Conservation (phyloP, 2,113 vertebrate species). For the Phalacrocorax pelagicus region DNA sequence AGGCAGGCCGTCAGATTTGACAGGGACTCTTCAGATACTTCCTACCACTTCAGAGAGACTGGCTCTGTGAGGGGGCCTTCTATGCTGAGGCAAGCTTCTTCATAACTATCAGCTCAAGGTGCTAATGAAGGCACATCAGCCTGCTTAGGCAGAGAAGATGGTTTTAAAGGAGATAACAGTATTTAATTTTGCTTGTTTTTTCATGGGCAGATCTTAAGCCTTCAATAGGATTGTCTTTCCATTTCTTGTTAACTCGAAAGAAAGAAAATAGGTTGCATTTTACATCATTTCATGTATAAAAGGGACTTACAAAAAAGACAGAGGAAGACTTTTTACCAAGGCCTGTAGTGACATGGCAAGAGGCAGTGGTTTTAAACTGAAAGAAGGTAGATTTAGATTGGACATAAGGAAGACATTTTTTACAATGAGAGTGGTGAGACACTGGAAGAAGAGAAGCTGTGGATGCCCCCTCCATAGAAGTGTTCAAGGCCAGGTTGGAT, state of each 20-base stretch:
- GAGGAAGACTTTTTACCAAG: neutral
- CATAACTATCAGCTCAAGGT: neutral
- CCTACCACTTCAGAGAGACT: neutral
- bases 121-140: neutral
- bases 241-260: neutral
- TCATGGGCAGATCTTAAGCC: neutral
- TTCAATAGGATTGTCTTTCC: neutral
- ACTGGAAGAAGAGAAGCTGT: neutral
- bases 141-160: neutral
- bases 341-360: neutral
- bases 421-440: neutral
- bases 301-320: neutral
- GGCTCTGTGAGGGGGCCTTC: neutral
- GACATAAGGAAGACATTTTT: neutral
- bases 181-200: neutral
- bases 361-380: neutral
- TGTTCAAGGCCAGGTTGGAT: neutral
- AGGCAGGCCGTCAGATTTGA: neutral
- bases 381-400: neutral
- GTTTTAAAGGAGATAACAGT: neutral
- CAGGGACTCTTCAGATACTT: neutral
- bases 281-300: neutral
- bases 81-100: neutral
- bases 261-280: neutral
- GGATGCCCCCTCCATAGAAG: neutral